Base-by-base conservation (phyloP, 2,797 vertebrate species). In the Knipowitschia caucasica region DNA sequence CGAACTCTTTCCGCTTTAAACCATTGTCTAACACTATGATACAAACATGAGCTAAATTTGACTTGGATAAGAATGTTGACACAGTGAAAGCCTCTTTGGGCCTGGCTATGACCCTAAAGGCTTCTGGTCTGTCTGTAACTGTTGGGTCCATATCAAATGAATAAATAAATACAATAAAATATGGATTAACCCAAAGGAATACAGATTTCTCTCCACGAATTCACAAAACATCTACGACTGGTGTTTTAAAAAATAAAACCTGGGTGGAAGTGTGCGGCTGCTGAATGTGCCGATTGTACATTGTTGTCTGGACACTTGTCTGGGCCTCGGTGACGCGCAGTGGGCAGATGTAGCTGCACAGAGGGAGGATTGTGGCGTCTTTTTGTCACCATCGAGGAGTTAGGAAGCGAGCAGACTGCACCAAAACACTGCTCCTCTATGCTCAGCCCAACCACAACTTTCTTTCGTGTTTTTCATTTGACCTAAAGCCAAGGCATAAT, bases 261-360 rank as follows among this genome's bases (percentile, higher is more conserved):
- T 38, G 7, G 11, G 15, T 39, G 18, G 3, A 12, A 24, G 40
- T 26, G 52, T 31, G 29, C 24, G 25, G 23, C 34, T 18, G 39
- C 36, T 79, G 57, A 80, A 76, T 69, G 78, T 77, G 30, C 54
- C 55, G 39, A 31, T 62, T 85, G 82, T 84, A 46, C 17, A 75
- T 82, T 81, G 77, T 87, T 82, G 63, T 87, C 82, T 87, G 71
- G 70, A 44, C 67, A 54, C 72, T 75, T 3, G 83, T 86, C 84
- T 82, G 71, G 57, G 42, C 24, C 20, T 47, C 47, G 47, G 55
- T 65, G 77, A 80, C 69, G 77, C 47, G n/a, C 2, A 17, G 56
- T 10, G 50, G 39, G 61, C 73, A 82, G 75, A 80, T 73, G 69
- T 50, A 59, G 75, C 59, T 0, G 33, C 24, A 83, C 60, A 84